Evolutionary conservation across 2,113 vertebrate species (phyloP).

Genomic region (Megaleporinus macrocephalus): DNA sequence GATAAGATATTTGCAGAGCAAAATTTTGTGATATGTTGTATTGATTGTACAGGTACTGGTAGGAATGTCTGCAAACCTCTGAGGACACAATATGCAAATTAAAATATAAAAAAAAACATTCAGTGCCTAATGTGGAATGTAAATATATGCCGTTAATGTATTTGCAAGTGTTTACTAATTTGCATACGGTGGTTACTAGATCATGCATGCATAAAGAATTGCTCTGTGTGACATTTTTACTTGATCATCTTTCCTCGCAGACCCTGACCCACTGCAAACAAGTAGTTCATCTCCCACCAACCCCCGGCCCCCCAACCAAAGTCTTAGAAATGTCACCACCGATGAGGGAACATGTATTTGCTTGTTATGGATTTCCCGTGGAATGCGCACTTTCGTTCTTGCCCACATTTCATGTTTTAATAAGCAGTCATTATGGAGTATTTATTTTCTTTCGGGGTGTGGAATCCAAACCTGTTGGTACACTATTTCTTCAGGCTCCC

Average conservation of each 20-base stretch:
- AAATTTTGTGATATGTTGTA: too few relatives aligned
- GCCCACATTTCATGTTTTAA: slow-evolving; percentile 76
- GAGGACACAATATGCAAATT: too few relatives aligned
- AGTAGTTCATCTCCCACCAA: slow-evolving; percentile 69
- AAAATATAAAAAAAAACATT: too few relatives aligned
- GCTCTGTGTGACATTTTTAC: slow-evolving; percentile 1
- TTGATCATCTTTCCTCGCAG: slow-evolving; percentile 68
- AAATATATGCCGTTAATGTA: too few relatives aligned
- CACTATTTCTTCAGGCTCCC: slow-evolving; percentile 61
- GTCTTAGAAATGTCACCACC: slow-evolving; percentile 72
- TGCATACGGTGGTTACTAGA: neutral
- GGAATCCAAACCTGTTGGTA: slow-evolving; percentile 80
- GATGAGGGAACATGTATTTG: slow-evolving; percentile 75
- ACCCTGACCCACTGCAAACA: slow-evolving; percentile 68
- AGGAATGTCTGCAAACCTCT: too few relatives aligned
- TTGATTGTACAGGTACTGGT: too few relatives aligned
- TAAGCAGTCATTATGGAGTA: slow-evolving; percentile 75
- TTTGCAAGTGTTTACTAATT: slow-evolving; percentile 13
- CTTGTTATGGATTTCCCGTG: slow-evolving; percentile 79
- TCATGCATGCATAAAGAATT: neutral
- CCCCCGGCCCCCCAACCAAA: slow-evolving; percentile 41
- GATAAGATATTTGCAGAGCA: too few relatives aligned
- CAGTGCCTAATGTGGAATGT: too few relatives aligned
- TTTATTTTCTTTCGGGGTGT: slow-evolving; percentile 80
- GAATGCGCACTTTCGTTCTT: slow-evolving; percentile 77